Evolutionary conservation across 2,888 invertebrate species (phyloP), one percentile per base, ranked within the genome.

Genomic region (Idaea dimidiata): DNA sequence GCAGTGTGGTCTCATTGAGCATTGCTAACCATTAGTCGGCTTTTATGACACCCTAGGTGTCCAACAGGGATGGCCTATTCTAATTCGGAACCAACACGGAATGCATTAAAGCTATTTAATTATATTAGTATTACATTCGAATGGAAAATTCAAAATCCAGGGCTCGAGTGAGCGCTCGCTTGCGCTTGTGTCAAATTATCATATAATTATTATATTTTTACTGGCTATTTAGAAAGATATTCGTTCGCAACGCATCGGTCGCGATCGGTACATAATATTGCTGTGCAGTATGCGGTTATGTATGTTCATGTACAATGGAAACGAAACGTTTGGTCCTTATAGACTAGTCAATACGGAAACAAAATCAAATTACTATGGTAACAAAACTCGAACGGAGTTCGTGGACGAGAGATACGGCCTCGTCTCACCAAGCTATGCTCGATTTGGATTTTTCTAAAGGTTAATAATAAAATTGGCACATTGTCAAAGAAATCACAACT

Each of bases 391-490:
- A 75, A 81, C 84, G 82, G 79, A 84, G 82, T 83, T 79, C 64
- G 57, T 10, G 63, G 43, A 53, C 77, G 79, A 73, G 83, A 85
- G 79, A 76, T 73, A 70, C 77, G 54, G 68, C 71, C 75, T 74
- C 79, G 83, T 84, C 85, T 82, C 73, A 72, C 82, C 89, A 89
- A 90, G 91, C 91, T 90, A 87, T 83, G 91, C 91, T 91, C 88
- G 88, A 84, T 81, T 80, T 82, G 84, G 87, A 83, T 82, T 78
- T 82, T 83, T 81, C 82, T 81, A 85, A 86, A 87, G 71, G 83
- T 87, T 85, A 84, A 87, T 87, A 85, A 90, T 87, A 89, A 87
- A 87, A 91, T 91, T 91, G 91, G 91, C 91, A 91, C 91, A 88
- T 89, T 83, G 83, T 86, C 84, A 91, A 91, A 90, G 81, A 82